phyloP scores from a whole-genome alignment of 2,797 vertebrate genomes.

The Tolypeutes matacus region DNA sequence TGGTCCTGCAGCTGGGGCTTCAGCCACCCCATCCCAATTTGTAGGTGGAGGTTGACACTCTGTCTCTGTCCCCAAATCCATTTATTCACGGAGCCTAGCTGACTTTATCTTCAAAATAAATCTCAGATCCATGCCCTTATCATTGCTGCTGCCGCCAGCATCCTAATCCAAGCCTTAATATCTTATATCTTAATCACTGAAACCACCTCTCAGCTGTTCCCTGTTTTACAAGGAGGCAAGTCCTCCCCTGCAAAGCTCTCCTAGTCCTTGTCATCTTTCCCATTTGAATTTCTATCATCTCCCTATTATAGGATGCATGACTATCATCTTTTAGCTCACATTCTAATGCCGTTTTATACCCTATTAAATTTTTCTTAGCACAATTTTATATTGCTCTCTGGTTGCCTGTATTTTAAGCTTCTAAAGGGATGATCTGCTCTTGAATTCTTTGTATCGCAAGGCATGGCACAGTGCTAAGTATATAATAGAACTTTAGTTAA shows the following conservation, averaged over 20 bases:
- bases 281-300: not conserved
- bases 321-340: not conserved
- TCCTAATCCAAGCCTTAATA: not conserved
- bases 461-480: not conserved
- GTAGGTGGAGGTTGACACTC: not conserved
- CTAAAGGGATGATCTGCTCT: not conserved
- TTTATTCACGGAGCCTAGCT: not conserved
- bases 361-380: not conserved
- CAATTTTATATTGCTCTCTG: not conserved
- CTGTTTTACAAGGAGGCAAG: no score
- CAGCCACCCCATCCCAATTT: not conserved
- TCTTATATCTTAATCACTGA: not conserved
- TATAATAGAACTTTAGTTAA: conserved; percentile 10
- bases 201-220: not conserved
- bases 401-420: not conserved
- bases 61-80: not conserved
- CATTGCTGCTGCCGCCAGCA: not conserved
- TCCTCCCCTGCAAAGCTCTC: not conserved
- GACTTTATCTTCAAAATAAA: not conserved
- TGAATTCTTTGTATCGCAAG: conserved; percentile 1
- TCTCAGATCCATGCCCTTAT: not conserved
- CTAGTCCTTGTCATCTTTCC: not conserved
- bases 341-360: not conserved
- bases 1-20: not conserved
- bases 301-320: not conserved